phyloP scores from a whole-genome alignment of 2,888 invertebrate species.

The Chaitophorus viminalis region DNA sequence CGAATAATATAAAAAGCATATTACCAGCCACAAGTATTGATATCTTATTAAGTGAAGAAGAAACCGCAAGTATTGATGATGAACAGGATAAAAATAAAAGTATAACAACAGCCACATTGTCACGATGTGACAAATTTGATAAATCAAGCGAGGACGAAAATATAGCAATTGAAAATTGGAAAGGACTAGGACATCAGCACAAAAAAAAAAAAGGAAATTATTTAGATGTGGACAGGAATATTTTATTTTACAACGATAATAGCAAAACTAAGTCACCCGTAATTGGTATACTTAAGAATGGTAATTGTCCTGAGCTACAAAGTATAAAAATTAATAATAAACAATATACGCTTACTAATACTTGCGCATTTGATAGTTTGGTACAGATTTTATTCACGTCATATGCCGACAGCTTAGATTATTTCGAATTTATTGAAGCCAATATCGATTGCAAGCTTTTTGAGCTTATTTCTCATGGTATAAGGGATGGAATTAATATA shows the following conservation, averaged over 20 bases:
- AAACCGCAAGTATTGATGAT: too few species aligned
- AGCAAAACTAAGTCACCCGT: slow-evolving; percentile 17
- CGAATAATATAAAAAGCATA: too few species aligned
- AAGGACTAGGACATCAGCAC: slow-evolving; percentile 4
- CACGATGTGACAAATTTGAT: too few species aligned
- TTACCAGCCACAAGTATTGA: too few species aligned
- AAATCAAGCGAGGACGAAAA: slow-evolving; percentile 15
- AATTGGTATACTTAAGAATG: slow-evolving; percentile 48
- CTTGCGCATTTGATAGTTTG: slow-evolving; percentile 37
- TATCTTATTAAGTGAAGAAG: too few species aligned
- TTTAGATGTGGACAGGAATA: slow-evolving; percentile 19
- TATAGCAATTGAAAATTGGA: background rate
- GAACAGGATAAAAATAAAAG: too few species aligned
- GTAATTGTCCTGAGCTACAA: slow-evolving; percentile 2
- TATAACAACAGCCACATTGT: too few species aligned
- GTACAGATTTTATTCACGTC: slow-evolving; percentile 27
- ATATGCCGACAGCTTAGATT: slow-evolving; percentile 20
- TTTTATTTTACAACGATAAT: slow-evolving; percentile 16
- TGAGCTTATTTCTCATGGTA: slow-evolving; percentile 16
- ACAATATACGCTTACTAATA: slow-evolving; percentile 46
- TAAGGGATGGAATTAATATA: slow-evolving; percentile 18
- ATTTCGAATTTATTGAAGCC: slow-evolving; percentile 11
- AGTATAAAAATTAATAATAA: slow-evolving; percentile 22
- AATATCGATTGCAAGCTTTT: slow-evolving; percentile 5
- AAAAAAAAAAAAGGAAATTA: slow-evolving; percentile 19